These are phyloP conservation scores for Chorisops tibialis DNA, from an alignment of 2,888 invertebrate species.

Conservation along the genomic window DNA sequence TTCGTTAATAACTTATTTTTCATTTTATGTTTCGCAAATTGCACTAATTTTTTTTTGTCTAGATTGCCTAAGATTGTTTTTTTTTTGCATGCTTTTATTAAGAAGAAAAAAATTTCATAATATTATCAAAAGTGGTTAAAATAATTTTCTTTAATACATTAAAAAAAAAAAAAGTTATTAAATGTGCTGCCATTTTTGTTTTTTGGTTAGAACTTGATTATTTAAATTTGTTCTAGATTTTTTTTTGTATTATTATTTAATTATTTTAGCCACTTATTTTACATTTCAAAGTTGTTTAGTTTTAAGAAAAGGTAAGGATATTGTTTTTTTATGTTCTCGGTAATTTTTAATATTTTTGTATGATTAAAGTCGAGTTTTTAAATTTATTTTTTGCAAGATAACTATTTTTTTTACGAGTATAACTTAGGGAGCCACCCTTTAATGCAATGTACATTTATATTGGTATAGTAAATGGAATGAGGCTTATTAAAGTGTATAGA, in stretches of 20 bases:
- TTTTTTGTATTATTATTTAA: not conserved
- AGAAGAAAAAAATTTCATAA: too few relatives aligned
- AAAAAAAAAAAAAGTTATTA: too few relatives aligned
- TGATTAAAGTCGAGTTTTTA: too few relatives aligned
- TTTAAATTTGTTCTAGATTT: conserved; percentile 21
- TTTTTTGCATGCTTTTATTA: conserved; percentile 2
- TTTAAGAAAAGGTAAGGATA: conserved; percentile 9
- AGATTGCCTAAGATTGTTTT: not conserved
- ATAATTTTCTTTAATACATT: conserved; percentile 1
- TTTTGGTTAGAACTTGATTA: too few relatives aligned
- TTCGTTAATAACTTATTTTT: conserved; percentile 3
- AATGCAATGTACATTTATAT: too few relatives aligned
- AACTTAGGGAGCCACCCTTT: too few relatives aligned
- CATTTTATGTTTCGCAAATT: conserved; percentile 43
- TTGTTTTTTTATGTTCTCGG: conserved; percentile 2
- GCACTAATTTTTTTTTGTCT: conserved; percentile 29
- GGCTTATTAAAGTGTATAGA: too few relatives aligned
- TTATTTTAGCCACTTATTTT: conserved; percentile 10
- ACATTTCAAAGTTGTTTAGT: not conserved
- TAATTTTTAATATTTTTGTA: not conserved
- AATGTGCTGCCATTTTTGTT: conserved; percentile 30
- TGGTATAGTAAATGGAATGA: too few relatives aligned
- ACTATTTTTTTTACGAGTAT: too few relatives aligned
- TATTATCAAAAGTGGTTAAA: conserved; percentile 18
- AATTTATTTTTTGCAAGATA: too few relatives aligned